Percentiles rank a stretch among this genome's conserved stretches.
Evolutionary conservation across 2,888 invertebrate species (phyloP).

Genomic region (Dyspetes luteomarginatus): DNA sequence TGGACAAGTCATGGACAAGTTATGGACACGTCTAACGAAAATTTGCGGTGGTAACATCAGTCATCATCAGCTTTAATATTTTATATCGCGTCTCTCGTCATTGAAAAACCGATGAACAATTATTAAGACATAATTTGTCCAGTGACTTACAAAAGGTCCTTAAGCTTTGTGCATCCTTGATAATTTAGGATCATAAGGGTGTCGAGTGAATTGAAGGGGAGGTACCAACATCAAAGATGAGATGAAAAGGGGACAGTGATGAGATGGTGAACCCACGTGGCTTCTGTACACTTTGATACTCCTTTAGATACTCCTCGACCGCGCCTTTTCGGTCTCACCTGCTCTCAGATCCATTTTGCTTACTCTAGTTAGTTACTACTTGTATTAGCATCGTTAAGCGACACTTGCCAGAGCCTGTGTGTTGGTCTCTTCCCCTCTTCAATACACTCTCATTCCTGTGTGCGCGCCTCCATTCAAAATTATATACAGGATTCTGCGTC

Average conservation of each 20-base stretch:
- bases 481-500: not conserved
- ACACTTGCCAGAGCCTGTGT: slow-evolving; percentile 30
- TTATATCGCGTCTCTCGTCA: too few species aligned
- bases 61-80: too few species aligned
- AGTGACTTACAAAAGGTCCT: not conserved
- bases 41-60: too few species aligned
- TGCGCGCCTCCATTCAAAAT: not conserved
- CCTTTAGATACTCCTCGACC: not conserved
- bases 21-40: too few species aligned
- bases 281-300: slow-evolving; percentile 35
- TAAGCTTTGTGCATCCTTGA: not conserved
- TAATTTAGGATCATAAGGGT: not conserved
- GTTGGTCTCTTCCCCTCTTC: not conserved
- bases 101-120: too few species aligned
- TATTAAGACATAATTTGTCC: not conserved
- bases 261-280: not conserved
- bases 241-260: not conserved
- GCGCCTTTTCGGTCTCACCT: slow-evolving; percentile 35
- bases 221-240: not conserved
- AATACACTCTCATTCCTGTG: not conserved
- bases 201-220: not conserved
- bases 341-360: slow-evolving; percentile 48
- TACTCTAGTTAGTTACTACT: slow-evolving; percentile 50
- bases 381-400: slow-evolving; percentile 60
- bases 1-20: too few species aligned